Base-by-base conservation (phyloP, 2,113 vertebrate species). In the Xenus cinereus region DNA sequence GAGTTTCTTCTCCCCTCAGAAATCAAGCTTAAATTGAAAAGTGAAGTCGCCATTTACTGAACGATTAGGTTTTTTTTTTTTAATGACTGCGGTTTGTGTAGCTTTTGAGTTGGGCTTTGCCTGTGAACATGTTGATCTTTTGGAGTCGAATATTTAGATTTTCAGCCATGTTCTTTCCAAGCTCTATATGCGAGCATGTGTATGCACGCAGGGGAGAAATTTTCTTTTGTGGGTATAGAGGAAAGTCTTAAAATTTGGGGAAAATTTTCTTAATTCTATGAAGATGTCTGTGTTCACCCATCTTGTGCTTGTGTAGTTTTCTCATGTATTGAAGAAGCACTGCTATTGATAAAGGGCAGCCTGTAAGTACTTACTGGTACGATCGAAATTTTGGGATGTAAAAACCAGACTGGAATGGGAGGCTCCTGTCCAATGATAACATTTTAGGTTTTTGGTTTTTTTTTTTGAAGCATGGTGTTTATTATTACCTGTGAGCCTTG, bases 1-100 rank as follows among this genome's bases (percentile, higher is more conserved):
- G 92, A 94, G 94, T 91, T 96, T 72, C 86, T 93, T 89, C 50
- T 97, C 95, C 90, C 90, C 37, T 87, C 89, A 89, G 76, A 93
- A 94, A 92, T 93, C 81, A 69, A 82, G 71, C 69, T 62, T 56
- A 84, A 90, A 95, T 84, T 90, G 87, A 84, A 96, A 96, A 90
- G 33, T 88, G 68, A 92, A 96, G 73, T 82, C 35, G 32, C 78
- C 39, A 6, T 89, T 95, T 93, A 68, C n/a, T 48, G 77, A 93
- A 50, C 26, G 33, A 91, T 91, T 64, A 93, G 50, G 9, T 41
- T 95, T 76, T 89, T 92, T 93, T n/a, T n/a, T 80, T 89, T 92
- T 93, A 81, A 84, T 84, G 80, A 41, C 81, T 73, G 37, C 0
- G 0, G 28, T 54, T 93, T 0, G 0, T 37, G 26, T 66, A 35